Conservation (phyloP, 2,113 vertebrate species). For the Catharus fuscescens region DNA sequence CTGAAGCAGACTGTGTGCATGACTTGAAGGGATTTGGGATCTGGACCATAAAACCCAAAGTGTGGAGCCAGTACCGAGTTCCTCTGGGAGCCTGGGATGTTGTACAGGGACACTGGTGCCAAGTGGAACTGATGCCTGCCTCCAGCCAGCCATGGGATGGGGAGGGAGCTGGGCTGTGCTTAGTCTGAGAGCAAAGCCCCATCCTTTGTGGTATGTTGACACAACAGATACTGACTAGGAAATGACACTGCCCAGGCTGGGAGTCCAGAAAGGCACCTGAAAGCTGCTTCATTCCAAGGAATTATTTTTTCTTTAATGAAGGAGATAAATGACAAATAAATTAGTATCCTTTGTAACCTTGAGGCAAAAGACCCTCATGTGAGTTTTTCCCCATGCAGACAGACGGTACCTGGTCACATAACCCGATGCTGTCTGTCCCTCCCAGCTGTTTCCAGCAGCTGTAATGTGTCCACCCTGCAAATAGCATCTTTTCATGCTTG, state of each 20-base stretch:
- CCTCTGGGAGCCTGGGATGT: neutral
- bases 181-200: neutral
- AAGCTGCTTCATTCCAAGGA: neutral
- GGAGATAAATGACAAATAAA: neutral
- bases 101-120: rapidly evolving
- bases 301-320: neutral
- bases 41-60: neutral
- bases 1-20: neutral
- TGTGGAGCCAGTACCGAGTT: neutral
- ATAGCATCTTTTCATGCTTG: neutral
- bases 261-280: neutral
- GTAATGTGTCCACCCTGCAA: rapidly evolving
- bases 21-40: neutral
- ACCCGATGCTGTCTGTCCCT: neutral
- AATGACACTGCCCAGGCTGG: neutral
- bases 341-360: neutral
- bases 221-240: neutral
- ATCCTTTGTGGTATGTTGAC: rapidly evolving
- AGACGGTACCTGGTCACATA: neutral
- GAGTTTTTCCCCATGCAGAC: neutral
- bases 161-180: neutral
- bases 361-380: neutral
- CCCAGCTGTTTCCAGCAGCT: neutral
- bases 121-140: neutral
- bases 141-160: rapidly evolving